Evolutionary conservation across 2,113 vertebrate species (phyloP), one percentile per base, ranked within the genome.

Genomic region (Panthera leo): DNA sequence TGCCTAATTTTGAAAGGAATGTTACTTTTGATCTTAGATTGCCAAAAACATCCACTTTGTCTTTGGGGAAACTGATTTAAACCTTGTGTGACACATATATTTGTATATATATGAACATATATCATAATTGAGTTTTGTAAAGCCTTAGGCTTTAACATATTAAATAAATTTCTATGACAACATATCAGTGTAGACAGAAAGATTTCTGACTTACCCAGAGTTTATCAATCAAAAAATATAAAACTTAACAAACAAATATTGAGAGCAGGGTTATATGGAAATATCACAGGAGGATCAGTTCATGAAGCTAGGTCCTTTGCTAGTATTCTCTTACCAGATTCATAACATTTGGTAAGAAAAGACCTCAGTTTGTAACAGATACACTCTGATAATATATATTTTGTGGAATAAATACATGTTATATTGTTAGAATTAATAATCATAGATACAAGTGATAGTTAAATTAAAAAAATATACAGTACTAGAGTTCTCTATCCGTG

Each of bases 341-440:
- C 96, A 90, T 96, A 98, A 98, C 91, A 91, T 92, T 98, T 98
- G 98, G 97, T 97, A 98, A 98, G 98, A 95, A 98, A 98, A 98
- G 96, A 93, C 98, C 97, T 98, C 98, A 87, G 94, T 98, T 96
- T 98, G 97, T 97, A 98, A 98, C 97, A 98, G 96, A 93, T 98
- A 98, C 97, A 98, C 94, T 98, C 98, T 98, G 97, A 98, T 98
- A 98, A 98, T 98, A 99, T 97, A 98, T 98, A 97, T 96, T 98
- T 97, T 98, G 95, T 98, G 87, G 97, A 98, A 99, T 98, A 98
- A 99, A 99, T 98, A 99, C 98, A 98, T 88, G 98, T 97, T 98
- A 98, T 98, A 98, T 96, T 98, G 97, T 98, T 98, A 98, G 95
- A 98, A 98, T 98, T 98, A 96, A 98, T 97, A 98, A 98, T 98